These are phyloP conservation scores for Agrotis exclamationis DNA, from an alignment of 2,888 invertebrate species.

Conservation along the genomic window DNA sequence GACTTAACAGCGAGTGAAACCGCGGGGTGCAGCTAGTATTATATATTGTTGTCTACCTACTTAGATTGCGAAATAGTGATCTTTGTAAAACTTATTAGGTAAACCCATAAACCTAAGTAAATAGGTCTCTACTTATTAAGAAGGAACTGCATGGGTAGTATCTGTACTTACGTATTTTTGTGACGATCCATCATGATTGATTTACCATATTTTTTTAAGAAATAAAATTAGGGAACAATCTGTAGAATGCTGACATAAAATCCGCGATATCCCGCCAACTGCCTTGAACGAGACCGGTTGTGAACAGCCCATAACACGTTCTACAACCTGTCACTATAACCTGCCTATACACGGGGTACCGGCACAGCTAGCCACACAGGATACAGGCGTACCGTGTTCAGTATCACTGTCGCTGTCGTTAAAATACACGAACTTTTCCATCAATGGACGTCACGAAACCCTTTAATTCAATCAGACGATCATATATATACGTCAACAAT, in stretches of 20 bases:
- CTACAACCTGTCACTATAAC: constrained; percentile 33
- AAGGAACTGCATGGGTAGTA: no score
- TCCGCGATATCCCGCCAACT: constrained; percentile 3
- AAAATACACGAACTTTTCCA: not conserved
- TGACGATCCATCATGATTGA: not conserved
- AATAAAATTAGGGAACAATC: no score
- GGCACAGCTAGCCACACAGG: no score
- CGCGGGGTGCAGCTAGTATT: not conserved
- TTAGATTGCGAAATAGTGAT: not conserved
- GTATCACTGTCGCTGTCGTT: not conserved
- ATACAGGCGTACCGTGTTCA: not conserved
- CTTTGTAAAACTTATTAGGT: not conserved
- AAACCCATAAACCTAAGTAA: no score
- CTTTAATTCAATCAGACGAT: constrained; percentile 1
- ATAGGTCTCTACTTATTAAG: no score
- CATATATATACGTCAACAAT: constrained; percentile 2
- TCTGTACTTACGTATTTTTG: not conserved
- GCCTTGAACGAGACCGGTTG: constrained; percentile 15
- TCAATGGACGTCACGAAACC: constrained; percentile 3
- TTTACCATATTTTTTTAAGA: no score
- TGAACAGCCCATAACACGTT: constrained; percentile 6
- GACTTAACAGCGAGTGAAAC: no score
- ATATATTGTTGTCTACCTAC: not conserved
- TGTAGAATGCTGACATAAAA: not conserved
- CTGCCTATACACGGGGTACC: not conserved